Evolutionary conservation across 2,888 invertebrate genomes (phyloP), one percentile per base, ranked within the genome.

Genomic region (Eutolmus rufibarbis): DNA sequence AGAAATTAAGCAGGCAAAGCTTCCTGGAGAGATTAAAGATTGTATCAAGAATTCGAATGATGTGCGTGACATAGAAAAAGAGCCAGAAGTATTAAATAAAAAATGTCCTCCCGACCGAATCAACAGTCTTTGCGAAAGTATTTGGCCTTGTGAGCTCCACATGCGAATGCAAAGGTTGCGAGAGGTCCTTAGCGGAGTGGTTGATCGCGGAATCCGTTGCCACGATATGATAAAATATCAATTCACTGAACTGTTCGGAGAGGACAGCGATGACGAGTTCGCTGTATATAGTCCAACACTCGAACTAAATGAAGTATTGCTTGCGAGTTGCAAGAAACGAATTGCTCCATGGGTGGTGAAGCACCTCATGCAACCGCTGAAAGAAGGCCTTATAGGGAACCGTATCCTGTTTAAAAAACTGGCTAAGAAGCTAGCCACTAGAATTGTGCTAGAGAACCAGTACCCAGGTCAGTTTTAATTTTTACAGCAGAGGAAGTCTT

Each of bases 291-390:
- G 92, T 89, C 92, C 92, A 4, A 90, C 91, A 34, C 90, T 92
- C 5, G 92, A 92, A 88, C 86, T 92, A 46, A 90, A 92, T 88
- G 91, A 92, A 79, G 89, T 91, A 1, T 89, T 92, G 28, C 89
- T 91, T 40, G 88, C 90, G 82, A 92, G 92, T 88, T 92, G 92
- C 85, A 90, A 91, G 74, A 89, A 90, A 37, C 91, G 92, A 8
- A 91, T 92, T 76, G 91, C 92, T 0, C 91, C 92, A 0, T 92
- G 92, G 92, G 90, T 92, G 31, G 92, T 92, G 4, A 90, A 91
- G 4, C 89, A 91, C 87, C 89, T 92, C 43, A 92, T 92, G 92
- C 89, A 89, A 23, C 92, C 92, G 3, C 89, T 92, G 89, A 90
- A 89, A 43, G 91, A 91, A 56, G 91, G 92, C 0, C 88, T 92